Evolutionary conservation across 2,113 vertebrate species (phyloP).

Genomic region (Sceloporus tristichus): DNA sequence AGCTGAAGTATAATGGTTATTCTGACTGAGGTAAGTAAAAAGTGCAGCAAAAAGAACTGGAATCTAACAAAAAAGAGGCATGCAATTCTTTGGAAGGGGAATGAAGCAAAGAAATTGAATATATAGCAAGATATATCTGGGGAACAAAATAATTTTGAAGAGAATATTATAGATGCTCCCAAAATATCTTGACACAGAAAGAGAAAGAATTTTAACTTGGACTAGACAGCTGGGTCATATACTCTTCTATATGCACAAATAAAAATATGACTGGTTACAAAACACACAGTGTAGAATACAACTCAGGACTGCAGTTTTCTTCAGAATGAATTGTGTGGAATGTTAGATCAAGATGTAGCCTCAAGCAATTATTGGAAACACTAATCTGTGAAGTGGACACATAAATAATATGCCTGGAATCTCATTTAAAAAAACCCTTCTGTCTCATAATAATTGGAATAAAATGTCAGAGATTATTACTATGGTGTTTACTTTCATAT

Average conservation of each 20-base stretch:
- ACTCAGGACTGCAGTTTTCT: neutral
- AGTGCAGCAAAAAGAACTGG: conserved; percentile 77
- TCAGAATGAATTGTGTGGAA: neutral
- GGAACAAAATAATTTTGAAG: conserved; percentile 75
- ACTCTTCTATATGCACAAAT: conserved; percentile 51
- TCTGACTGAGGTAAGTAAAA: conserved; percentile 72
- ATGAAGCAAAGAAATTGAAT: conserved; percentile 71
- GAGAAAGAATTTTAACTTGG: conserved; percentile 66
- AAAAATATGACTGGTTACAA: conserved; percentile 49
- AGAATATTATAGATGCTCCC: conserved; percentile 76
- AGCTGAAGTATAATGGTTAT: conserved; percentile 73
- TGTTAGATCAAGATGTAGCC: neutral
- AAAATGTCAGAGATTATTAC: neutral
- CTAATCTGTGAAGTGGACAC: conserved; percentile 16
- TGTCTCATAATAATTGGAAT: neutral
- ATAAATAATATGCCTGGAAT: conserved; percentile 7
- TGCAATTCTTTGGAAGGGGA: conserved; percentile 59
- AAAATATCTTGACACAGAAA: conserved; percentile 71
- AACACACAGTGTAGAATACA: conserved; percentile 25
- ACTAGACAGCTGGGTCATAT: conserved; percentile 63
- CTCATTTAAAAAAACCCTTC: neutral
- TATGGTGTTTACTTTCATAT: neutral
- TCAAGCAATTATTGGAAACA: neutral
- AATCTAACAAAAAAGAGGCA: conserved; percentile 72
- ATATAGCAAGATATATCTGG: conserved; percentile 47